These are phyloP conservation scores for Zenarchopterus dispar DNA, from an alignment of 2,797 vertebrate genomes.

Conservation along the genomic window DNA sequence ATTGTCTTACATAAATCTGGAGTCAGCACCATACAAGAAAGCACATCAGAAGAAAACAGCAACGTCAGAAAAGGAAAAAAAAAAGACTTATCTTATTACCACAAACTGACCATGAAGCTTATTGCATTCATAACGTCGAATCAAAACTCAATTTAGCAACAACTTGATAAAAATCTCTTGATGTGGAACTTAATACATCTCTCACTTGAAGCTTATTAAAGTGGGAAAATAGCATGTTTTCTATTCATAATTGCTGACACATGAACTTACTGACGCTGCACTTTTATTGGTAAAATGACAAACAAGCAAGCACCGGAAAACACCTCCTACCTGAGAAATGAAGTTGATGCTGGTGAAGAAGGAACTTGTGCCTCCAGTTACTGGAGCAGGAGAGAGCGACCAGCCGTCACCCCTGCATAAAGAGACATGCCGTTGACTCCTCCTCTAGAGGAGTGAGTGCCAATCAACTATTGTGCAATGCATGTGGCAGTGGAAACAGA, in stretches of 20 bases:
- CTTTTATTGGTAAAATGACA: conserved; percentile 2
- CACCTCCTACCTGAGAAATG: conserved; percentile 72
- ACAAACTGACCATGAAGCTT: not conserved
- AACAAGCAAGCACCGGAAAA: conserved; percentile 4
- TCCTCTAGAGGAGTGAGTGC: conserved; percentile 73
- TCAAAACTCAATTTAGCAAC: conserved; percentile 3
- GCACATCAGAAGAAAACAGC: too few relatives aligned
- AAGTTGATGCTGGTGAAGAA: conserved; percentile 74
- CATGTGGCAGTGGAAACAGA: conserved; percentile 41
- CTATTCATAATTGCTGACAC: too few relatives aligned
- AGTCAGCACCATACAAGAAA: not conserved
- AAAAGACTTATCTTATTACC: not conserved
- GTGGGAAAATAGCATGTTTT: not conserved
- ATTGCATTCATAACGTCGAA: not conserved
- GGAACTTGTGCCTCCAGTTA: conserved; percentile 78
- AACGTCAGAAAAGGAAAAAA: not conserved
- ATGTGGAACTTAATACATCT: too few relatives aligned
- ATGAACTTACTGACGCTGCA: not conserved
- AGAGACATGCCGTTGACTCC: conserved; percentile 77
- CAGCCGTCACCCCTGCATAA: conserved; percentile 49
- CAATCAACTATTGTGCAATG: conserved; percentile 73
- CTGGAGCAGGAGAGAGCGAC: conserved; percentile 81
- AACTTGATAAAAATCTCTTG: too few relatives aligned
- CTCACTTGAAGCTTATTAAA: not conserved
- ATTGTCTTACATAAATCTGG: not conserved